Conservation (phyloP, 1,140 invertebrate genomes). For the Centruroides sculpturatus region DNA sequence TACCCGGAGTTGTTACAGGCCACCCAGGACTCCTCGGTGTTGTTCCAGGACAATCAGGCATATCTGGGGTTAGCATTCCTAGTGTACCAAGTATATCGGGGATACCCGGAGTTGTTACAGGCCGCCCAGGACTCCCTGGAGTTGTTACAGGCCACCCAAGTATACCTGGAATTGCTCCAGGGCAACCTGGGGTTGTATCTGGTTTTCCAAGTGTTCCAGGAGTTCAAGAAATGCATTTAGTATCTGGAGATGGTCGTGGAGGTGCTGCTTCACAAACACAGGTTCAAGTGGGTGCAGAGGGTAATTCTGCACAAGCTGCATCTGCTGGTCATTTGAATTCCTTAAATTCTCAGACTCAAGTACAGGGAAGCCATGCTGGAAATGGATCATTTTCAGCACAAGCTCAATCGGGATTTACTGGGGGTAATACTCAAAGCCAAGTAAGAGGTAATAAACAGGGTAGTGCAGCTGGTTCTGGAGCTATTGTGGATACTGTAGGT, state of each 20-base stretch:
- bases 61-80: not conserved
- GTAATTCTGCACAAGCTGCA: slow-evolving; percentile 12
- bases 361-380: slow-evolving; percentile 8
- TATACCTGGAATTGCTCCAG: not conserved
- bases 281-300: slow-evolving; percentile 7
- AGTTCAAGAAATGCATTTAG: not conserved
- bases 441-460: slow-evolving; percentile 8
- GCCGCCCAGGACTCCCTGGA: not conserved
- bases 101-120: not conserved
- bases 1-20: not conserved
- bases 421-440: slow-evolving; percentile 11
- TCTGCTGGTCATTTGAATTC: slow-evolving; percentile 3
- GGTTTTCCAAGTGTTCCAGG: not conserved
- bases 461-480: slow-evolving; percentile 7
- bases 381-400: slow-evolving; percentile 15
- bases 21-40: not conserved
- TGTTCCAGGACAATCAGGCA: not conserved
- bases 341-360: slow-evolving; percentile 10
- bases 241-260: not conserved
- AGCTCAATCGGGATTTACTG: slow-evolving; percentile 12
- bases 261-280: slow-evolving; percentile 11
- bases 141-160: too few species aligned
- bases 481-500: slow-evolving; percentile 6
- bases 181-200: too few species aligned
- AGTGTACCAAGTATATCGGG: not conserved